Base-by-base conservation (phyloP, 92 coral and sea anemone species). In the Bergia sp. region DNA sequence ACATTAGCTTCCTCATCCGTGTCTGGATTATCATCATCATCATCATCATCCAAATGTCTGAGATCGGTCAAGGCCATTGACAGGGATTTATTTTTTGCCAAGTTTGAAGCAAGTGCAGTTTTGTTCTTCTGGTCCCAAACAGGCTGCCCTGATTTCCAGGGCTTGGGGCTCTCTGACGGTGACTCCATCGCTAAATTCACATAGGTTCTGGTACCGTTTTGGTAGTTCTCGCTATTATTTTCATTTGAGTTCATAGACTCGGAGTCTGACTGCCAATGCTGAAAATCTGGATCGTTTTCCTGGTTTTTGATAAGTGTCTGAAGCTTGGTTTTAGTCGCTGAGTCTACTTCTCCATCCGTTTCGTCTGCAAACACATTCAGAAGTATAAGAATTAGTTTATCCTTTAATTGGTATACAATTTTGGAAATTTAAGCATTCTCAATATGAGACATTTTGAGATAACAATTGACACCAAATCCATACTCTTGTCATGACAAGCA, bases 41-140 rank as follows among this genome's bases (percentile, higher is more conserved):
- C 96, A 47, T 92, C 89, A 9, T 86, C 85, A 76, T 91, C 98
- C 21, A 95, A 76, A 65, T 95, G 93, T n/a, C 94, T 93, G 42
- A 95, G 91, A 77, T 95, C 98, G 73, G 94, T 90, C 66, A 95
- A 92, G n/a, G 98, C 96, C 40, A 94, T 95, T 4, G 98, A 95
- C 67, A 94, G 66, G 16, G 98, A 95, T 86, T 95, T 95, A 88
- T 95, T 91, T 75, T 95, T 95, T 80, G 88, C 90, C 79, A 95
- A 91, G 88, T 95, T 95, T 37, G 98, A 95, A 66, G 90, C 89
- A 21, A 77, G 85, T 2, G 81, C 73, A 82, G 85, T 88, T 16
- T 69, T 88, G 76, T 86, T 89, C 71, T 86, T 85, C 67, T 86
- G 86, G 57, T 78, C 88, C 94, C 94, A 92, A 1, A 85, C 82